phyloP scores from a whole-genome alignment of 2,888 invertebrate genomes.

The Acrobasis suavella region DNA sequence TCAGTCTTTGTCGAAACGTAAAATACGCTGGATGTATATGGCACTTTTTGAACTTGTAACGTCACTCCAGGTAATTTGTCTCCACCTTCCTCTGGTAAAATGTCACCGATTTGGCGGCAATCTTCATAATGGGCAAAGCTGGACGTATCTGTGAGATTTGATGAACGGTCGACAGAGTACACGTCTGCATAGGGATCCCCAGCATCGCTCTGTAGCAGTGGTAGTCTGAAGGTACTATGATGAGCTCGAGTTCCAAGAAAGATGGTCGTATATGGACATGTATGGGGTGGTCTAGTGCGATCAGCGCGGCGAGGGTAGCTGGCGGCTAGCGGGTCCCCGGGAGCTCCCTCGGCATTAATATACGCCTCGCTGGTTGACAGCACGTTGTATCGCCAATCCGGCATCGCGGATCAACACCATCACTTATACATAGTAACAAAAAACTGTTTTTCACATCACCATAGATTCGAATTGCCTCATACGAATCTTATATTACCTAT shows the following conservation, averaged over 20 bases:
- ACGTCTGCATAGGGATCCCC: constrained; percentile 70
- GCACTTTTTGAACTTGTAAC: constrained; percentile 73
- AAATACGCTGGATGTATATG: constrained; percentile 72
- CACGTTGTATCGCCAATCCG: constrained; percentile 81
- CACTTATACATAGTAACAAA: constrained; percentile 53
- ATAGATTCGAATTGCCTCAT: constrained; percentile 35
- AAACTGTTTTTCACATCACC: constrained; percentile 45
- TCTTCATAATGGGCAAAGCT: constrained; percentile 78
- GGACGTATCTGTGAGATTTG: constrained; percentile 75
- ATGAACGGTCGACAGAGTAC: constrained; percentile 73
- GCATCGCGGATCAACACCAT: constrained; percentile 74
- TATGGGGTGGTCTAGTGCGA: constrained; percentile 72
- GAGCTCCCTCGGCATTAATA: constrained; percentile 60
- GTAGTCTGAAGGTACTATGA: constrained; percentile 58
- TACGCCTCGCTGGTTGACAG: constrained; percentile 80
- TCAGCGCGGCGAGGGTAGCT: constrained; percentile 80
- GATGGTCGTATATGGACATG: constrained; percentile 76
- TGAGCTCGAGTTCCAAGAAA: constrained; percentile 65
- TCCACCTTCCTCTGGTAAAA: constrained; percentile 51
- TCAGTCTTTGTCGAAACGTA: constrained; percentile 67
- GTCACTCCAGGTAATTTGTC: constrained; percentile 50
- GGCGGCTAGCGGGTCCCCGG: constrained; percentile 68
- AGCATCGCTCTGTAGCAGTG: constrained; percentile 64
- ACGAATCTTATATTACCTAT: constrained; percentile 44
- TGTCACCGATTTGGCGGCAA: constrained; percentile 62